Conservation (phyloP, 2,113 vertebrate genomes). For the Elanus axillaris region DNA sequence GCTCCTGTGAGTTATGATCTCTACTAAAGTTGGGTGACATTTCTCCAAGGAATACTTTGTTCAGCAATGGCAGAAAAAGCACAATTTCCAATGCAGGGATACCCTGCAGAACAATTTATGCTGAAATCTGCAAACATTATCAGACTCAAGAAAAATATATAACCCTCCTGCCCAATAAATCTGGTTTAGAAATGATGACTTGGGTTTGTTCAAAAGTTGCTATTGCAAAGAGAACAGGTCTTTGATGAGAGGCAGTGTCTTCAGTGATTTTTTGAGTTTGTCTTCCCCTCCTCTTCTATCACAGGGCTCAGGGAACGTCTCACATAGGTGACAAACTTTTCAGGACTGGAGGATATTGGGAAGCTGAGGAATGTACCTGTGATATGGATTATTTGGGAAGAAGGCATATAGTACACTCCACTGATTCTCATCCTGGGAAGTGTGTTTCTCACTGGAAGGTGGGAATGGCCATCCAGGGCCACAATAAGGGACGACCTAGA, state of each 20-base stretch:
- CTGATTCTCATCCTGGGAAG: background rate
- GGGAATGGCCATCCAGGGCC: background rate
- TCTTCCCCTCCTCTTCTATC: background rate
- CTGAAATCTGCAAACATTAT: background rate
- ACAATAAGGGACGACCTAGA: background rate
- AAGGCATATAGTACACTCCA: background rate
- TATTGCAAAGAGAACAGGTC: background rate
- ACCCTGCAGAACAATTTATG: background rate
- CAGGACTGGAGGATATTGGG: background rate
- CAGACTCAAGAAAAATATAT: background rate
- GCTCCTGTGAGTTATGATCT: slow-evolving; percentile 23
- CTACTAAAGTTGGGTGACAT: slow-evolving; percentile 33
- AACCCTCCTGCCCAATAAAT: background rate
- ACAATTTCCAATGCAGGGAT: background rate
- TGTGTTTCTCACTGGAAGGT: background rate
- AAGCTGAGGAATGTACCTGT: background rate
- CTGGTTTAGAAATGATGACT: background rate
- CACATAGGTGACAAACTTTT: background rate
- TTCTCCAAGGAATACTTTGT: slow-evolving; percentile 18
- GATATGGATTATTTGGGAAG: background rate
- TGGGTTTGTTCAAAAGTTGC: background rate
- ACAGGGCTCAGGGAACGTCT: background rate
- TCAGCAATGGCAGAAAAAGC: background rate
- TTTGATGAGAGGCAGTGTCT: background rate
- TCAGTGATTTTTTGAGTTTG: background rate